These are phyloP conservation scores for Yponomeuta plumbellus DNA, from an alignment of 2,888 invertebrate species.

Conservation along the genomic window DNA sequence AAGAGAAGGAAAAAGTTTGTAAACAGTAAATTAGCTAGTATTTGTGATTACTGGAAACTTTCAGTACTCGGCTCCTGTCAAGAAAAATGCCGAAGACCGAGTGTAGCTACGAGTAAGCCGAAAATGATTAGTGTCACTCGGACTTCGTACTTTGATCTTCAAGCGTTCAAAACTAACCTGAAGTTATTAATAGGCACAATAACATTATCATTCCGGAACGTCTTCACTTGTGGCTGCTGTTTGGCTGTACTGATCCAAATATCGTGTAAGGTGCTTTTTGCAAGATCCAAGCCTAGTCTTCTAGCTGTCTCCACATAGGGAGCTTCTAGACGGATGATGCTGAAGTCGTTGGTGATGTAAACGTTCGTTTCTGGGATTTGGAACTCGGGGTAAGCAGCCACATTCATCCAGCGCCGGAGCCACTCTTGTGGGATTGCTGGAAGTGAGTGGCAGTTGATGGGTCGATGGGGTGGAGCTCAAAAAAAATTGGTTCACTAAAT, in stretches of 20 bases:
- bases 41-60: too few relatives aligned
- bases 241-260: constrained; percentile 44
- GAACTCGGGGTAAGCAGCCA: constrained; percentile 75
- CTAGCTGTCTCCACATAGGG: constrained; percentile 45
- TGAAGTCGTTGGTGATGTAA: constrained; percentile 84
- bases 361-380: too few relatives aligned
- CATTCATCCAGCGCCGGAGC: constrained; percentile 79
- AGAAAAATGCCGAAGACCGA: too few relatives aligned
- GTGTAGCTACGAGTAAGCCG: too few relatives aligned
- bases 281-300: constrained; percentile 44
- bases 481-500: too few relatives aligned
- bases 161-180: constrained; percentile 37
- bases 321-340: constrained; percentile 64
- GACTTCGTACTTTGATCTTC: background rate
- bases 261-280: too few relatives aligned
- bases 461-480: too few relatives aligned
- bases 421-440: constrained; percentile 79
- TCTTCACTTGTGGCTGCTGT: constrained; percentile 26
- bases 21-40: too few relatives aligned
- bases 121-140: too few relatives aligned
- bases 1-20: too few relatives aligned
- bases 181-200: constrained; percentile 62
- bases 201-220: constrained; percentile 46
- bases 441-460: background rate
- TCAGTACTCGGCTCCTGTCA: too few relatives aligned